These are phyloP conservation scores for Peribatodes rhomboidaria DNA, from an alignment of 2,888 invertebrate species.

Conservation along the genomic window DNA sequence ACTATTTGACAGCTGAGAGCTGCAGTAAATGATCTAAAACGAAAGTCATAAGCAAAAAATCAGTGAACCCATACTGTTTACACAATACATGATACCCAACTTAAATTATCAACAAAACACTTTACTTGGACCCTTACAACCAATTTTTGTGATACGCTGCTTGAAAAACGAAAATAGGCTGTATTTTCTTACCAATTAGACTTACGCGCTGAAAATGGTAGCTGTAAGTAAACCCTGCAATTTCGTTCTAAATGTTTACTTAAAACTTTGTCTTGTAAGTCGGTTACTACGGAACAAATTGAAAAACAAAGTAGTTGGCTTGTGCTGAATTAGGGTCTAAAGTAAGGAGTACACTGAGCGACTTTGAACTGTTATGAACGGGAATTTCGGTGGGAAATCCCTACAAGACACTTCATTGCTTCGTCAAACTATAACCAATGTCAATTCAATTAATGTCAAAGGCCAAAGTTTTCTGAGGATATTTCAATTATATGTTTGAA, in stretches of 20 bases:
- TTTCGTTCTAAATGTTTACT: constrained; percentile 56
- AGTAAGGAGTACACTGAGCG: background rate
- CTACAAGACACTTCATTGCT: too few species aligned
- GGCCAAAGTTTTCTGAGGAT: too few species aligned
- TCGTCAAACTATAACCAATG: too few species aligned
- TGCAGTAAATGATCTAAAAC: too few species aligned
- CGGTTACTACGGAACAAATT: constrained; percentile 61
- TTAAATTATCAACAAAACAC: constrained; percentile 28
- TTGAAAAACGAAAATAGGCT: constrained; percentile 8
- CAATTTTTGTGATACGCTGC: constrained; percentile 24
- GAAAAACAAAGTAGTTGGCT: constrained; percentile 61
- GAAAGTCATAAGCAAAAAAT: background rate
- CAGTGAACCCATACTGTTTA: constrained; percentile 5
- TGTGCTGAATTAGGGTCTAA: constrained; percentile 36
- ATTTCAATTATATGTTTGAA: too few species aligned
- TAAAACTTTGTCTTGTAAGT: constrained; percentile 57
- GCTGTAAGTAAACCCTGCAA: constrained; percentile 42
- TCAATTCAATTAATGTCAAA: too few species aligned
- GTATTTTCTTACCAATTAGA: constrained; percentile 22
- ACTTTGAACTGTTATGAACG: background rate
- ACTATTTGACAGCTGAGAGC: too few species aligned
- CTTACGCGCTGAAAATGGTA: constrained; percentile 17
- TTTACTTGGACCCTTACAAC: constrained; percentile 22
- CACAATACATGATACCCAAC: background rate
- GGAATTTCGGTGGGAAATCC: too few species aligned